These are phyloP conservation scores for Crypturellus undulatus DNA, from an alignment of 2,113 vertebrate species.

Conservation along the genomic window DNA sequence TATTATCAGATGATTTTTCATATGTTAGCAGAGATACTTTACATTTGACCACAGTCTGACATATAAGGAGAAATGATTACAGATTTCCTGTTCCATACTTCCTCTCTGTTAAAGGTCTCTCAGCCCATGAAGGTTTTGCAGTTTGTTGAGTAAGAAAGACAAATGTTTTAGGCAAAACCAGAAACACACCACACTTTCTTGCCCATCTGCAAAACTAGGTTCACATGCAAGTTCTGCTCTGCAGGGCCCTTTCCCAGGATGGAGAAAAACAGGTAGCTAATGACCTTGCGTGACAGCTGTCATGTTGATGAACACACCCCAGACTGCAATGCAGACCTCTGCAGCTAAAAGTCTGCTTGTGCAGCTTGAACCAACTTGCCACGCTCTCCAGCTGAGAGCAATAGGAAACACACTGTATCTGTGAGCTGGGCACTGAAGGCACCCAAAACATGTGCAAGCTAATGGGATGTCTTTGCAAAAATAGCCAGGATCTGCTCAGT, in stretches of 20 bases:
- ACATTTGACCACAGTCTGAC: not conserved
- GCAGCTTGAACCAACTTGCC: not conserved
- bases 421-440: not conserved
- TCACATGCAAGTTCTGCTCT: not conserved
- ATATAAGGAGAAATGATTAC: not conserved
- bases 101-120: conserved; percentile 3
- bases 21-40: conserved; percentile 21
- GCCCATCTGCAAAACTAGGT: not conserved
- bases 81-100: conserved; percentile 37
- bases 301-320: rapidly evolving
- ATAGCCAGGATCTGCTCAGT: rapidly evolving
- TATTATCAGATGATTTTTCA: conserved; percentile 36
- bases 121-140: rapidly evolving
- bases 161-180: not conserved
- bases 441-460: rapidly evolving
- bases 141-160: not conserved
- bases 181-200: not conserved
- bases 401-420: not conserved
- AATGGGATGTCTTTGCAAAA: rapidly evolving
- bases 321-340: not conserved
- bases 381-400: rapidly evolving
- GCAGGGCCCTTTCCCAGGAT: not conserved
- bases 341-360: not conserved
- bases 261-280: not conserved
- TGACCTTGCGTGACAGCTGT: rapidly evolving